A percentile compares a stretch with the other conserved stretches of the same genome.
These are phyloP conservation scores for Cremastinae sp. DNA, from an alignment of 2,888 invertebrate species.

Conservation along the genomic window DNA sequence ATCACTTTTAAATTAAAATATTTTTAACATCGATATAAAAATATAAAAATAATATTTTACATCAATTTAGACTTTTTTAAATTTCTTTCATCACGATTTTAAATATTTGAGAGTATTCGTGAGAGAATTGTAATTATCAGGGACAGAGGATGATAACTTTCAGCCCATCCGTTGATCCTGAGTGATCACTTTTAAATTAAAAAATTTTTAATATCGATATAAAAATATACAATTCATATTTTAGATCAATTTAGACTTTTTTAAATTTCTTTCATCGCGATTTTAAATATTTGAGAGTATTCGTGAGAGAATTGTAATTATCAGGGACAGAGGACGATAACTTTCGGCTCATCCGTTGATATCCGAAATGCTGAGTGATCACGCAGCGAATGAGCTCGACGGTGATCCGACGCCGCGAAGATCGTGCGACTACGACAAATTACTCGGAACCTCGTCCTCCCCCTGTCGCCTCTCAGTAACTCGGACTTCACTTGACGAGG, in stretches of 20 bases:
- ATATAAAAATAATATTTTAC: too few species aligned
- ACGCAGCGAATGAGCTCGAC: slow-evolving; percentile 40
- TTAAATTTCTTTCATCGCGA: too few species aligned
- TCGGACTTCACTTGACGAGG: slow-evolving; percentile 59
- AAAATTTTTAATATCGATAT: too few species aligned
- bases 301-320: not conserved
- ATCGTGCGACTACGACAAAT: slow-evolving; percentile 50
- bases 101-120: too few species aligned
- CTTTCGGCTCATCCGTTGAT: slow-evolving; percentile 32
- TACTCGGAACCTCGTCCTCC: slow-evolving; percentile 12
- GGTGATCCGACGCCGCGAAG: slow-evolving; percentile 38
- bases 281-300: too few species aligned
- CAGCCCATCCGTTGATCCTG: slow-evolving; percentile 33
- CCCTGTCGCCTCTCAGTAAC: slow-evolving; percentile 24
- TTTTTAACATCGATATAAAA: too few species aligned
- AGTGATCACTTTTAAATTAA: too few species aligned
- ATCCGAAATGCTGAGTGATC: slow-evolving; percentile 50
- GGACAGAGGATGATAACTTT: slow-evolving; percentile 1
- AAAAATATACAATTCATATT: too few species aligned
- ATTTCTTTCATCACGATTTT: too few species aligned
- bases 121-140: not conserved
- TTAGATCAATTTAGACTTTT: too few species aligned
- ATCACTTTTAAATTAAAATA: too few species aligned
- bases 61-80: too few species aligned
- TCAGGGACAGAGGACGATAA: not conserved